Evolutionary conservation across 2,797 vertebrate species (phyloP).

Genomic region (Trachops cirrhosus): DNA sequence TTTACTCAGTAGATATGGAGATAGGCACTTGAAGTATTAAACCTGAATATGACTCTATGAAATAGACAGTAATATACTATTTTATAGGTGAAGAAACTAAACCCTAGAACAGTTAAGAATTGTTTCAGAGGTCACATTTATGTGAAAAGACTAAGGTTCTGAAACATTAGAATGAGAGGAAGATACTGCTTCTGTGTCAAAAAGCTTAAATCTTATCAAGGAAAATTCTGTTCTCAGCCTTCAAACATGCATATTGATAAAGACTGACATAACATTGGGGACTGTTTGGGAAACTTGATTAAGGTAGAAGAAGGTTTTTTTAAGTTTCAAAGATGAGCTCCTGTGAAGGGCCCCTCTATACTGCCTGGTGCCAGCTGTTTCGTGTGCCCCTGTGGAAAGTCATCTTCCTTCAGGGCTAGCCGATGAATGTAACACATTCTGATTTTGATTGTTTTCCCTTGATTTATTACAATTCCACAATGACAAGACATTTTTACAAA

Average conservation of each 20-base stretch:
- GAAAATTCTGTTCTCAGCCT: neutral
- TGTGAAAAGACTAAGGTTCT: neutral
- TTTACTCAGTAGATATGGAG: neutral
- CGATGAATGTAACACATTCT: neutral
- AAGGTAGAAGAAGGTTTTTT: neutral
- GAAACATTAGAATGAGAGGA: neutral
- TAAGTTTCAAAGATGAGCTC: neutral
- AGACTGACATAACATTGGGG: neutral
- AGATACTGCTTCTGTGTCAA: neutral
- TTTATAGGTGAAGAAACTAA: neutral
- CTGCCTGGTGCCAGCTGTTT: neutral
- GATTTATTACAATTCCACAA: neutral
- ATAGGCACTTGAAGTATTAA: neutral
- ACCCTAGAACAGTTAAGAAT: neutral
- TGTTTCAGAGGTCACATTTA: neutral
- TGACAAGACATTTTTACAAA: neutral
- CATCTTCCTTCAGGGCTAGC: neutral
- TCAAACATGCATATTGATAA: neutral
- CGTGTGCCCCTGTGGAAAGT: neutral
- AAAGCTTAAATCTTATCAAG: neutral
- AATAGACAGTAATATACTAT: neutral
- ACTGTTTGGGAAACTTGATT: neutral
- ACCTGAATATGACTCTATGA: neutral
- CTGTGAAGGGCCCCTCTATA: neutral
- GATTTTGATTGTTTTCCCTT: neutral